These are phyloP conservation scores for Calephelis virginiensis DNA, from an alignment of 1,140 invertebrate genomes.

Conservation along the genomic window DNA sequence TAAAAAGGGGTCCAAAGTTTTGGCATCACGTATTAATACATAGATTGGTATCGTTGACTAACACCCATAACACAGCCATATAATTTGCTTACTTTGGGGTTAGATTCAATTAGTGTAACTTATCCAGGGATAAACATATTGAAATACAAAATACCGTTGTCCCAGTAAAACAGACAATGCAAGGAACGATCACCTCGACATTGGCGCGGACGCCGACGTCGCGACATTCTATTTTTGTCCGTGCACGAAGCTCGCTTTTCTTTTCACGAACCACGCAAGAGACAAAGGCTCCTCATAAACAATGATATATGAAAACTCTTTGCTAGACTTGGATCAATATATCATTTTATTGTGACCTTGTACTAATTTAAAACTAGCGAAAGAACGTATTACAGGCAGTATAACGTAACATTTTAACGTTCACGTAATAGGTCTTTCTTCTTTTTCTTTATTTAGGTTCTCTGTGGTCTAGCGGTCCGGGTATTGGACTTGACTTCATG, in stretches of 20 bases:
- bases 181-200: conserved; percentile 24
- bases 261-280: conserved; percentile 13
- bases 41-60: too few relatives aligned
- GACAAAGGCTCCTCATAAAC: conserved; percentile 8
- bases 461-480: too few relatives aligned
- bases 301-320: conserved; percentile 9
- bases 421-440: too few relatives aligned
- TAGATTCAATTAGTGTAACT: neutral
- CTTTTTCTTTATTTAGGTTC: too few relatives aligned
- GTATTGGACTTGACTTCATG: too few relatives aligned
- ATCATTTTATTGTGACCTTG: conserved; percentile 10
- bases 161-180: conserved; percentile 18
- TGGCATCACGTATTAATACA: too few relatives aligned
- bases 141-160: neutral
- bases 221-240: conserved; percentile 15
- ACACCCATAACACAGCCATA: too few relatives aligned
- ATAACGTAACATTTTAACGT: too few relatives aligned
- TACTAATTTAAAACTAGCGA: neutral
- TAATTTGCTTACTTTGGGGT: too few relatives aligned
- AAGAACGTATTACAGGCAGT: neutral
- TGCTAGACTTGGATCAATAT: conserved; percentile 2
- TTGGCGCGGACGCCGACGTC: conserved; percentile 18
- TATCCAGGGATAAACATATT: neutral
- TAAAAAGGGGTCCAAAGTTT: too few relatives aligned
- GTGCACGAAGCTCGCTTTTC: conserved; percentile 17